These are phyloP conservation scores for Ostrea denselamellosa DNA, from an alignment of 1,140 invertebrate genomes.

Conservation along the genomic window DNA sequence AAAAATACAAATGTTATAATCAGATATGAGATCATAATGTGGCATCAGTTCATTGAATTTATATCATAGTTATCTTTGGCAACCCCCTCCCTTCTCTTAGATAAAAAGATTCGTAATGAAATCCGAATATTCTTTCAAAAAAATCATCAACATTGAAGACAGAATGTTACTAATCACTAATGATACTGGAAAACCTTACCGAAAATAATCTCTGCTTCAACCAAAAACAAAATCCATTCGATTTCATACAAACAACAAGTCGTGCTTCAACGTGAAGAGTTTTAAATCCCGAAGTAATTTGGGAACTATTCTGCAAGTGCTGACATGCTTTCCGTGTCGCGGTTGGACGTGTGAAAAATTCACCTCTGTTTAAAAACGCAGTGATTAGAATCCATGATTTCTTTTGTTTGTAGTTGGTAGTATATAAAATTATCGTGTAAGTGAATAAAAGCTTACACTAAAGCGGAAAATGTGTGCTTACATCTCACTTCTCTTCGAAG, in stretches of 20 bases:
- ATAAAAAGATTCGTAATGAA: too few relatives aligned
- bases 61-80: too few relatives aligned
- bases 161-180: too few relatives aligned
- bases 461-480: not conserved
- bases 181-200: not conserved
- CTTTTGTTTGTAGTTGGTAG: not conserved
- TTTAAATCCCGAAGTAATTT: not conserved
- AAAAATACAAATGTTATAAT: too few relatives aligned
- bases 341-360: not conserved
- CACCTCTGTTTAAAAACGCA: not conserved
- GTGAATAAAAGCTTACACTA: not conserved
- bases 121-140: too few relatives aligned
- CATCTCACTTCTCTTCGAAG: not conserved
- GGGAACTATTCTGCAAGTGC: not conserved
- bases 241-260: not conserved
- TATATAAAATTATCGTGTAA: not conserved
- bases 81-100: too few relatives aligned
- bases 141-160: too few relatives aligned
- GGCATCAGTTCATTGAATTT: too few relatives aligned
- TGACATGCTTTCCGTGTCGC: not conserved
- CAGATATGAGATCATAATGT: too few relatives aligned
- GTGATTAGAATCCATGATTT: not conserved
- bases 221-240: not conserved
- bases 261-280: constrained; percentile 34
- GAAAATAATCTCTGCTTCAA: not conserved